Evolutionary conservation across 2,113 vertebrate species (phyloP).

Genomic region (Toxostoma redivivum): DNA sequence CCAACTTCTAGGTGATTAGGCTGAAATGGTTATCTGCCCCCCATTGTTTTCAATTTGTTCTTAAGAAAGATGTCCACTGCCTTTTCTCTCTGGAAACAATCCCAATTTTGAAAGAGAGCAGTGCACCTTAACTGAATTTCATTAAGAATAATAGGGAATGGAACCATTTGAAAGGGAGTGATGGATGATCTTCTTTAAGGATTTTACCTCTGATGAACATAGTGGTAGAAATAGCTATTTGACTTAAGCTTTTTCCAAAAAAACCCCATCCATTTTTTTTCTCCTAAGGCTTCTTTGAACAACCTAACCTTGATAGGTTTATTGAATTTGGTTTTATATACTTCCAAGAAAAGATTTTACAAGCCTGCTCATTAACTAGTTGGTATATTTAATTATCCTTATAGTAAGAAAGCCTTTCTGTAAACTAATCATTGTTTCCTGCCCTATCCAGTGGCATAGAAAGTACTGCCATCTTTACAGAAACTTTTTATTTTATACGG

Average conservation of each 20-base stretch:
- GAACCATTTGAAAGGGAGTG: background rate
- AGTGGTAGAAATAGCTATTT: background rate
- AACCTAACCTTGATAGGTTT: background rate
- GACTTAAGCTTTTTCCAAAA: background rate
- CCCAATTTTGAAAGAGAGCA: background rate
- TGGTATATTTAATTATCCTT: background rate
- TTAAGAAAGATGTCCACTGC: background rate
- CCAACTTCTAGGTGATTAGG: background rate
- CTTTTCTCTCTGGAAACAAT: background rate
- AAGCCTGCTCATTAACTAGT: background rate
- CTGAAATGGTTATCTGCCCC: background rate
- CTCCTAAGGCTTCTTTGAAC: background rate
- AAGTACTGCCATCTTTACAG: background rate
- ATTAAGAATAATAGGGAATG: background rate
- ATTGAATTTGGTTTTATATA: background rate
- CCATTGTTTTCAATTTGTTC: constrained; percentile 33
- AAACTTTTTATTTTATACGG: background rate
- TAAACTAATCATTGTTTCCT: background rate
- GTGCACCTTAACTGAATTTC: background rate
- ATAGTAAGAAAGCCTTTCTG: background rate
- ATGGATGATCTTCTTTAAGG: background rate
- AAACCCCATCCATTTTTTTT: background rate
- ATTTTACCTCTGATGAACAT: background rate
- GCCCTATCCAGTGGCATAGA: background rate
- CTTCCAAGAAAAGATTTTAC: background rate